These are phyloP conservation scores for Epizoanthus rinbou DNA, from an alignment of 92 coral and sea anemone genomes.

Conservation along the genomic window DNA sequence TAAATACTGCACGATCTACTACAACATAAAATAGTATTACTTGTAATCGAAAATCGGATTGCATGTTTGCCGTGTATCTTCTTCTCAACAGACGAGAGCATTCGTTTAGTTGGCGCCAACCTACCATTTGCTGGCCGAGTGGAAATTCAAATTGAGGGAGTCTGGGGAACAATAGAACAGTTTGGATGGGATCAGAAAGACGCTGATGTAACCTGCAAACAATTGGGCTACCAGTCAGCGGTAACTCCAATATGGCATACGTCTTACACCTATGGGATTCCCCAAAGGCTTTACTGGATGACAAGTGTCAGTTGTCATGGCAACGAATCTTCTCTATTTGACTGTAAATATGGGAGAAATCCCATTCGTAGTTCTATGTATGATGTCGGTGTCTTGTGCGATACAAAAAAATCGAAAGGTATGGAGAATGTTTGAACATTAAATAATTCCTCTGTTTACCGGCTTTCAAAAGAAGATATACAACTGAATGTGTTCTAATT, in stretches of 20 bases:
- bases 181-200: conserved; percentile 27
- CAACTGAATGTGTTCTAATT: not conserved
- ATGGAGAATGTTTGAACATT: not conserved
- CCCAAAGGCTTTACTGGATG: conserved; percentile 38
- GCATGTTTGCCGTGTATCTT: not conserved
- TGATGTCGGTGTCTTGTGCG: conserved; percentile 36
- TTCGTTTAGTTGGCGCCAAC: conserved; percentile 25
- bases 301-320: conserved; percentile 34
- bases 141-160: conserved; percentile 26
- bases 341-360: not conserved
- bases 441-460: no score
- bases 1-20: no score
- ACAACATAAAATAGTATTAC: no score
- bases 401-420: not conserved
- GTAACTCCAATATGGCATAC: conserved; percentile 32
- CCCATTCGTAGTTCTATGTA: not conserved
- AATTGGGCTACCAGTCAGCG: conserved; percentile 34
- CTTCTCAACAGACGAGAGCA: not conserved
- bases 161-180: conserved; percentile 42
- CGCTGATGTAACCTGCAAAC: conserved; percentile 32
- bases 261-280: not conserved
- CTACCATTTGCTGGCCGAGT: conserved; percentile 36
- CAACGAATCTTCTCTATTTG: conserved; percentile 32
- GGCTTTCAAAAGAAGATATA: not conserved
- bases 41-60: no score